Evolutionary conservation across 2,113 vertebrate genomes (phyloP).

Genomic region (Phrynosoma platyrhinos): DNA sequence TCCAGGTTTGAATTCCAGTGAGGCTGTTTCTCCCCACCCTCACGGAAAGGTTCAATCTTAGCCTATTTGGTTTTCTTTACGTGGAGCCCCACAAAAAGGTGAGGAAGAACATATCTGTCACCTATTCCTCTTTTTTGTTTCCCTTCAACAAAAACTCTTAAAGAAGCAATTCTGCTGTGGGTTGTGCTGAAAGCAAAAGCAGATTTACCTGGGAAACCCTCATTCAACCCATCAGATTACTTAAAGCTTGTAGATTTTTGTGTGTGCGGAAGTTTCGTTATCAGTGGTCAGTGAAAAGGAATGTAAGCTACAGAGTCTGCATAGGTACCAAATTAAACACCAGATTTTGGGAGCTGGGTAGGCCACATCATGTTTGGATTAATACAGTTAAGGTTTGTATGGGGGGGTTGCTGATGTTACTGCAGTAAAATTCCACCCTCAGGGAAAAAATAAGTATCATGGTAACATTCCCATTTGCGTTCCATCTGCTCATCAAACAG

Average conservation of each 20-base stretch:
- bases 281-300: not conserved
- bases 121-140: not conserved
- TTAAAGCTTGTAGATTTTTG: not conserved
- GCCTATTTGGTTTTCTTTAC: not conserved
- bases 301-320: slow-evolving; percentile 12
- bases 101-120: not conserved
- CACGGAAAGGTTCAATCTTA: not conserved
- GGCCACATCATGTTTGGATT: slow-evolving; percentile 5
- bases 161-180: not conserved
- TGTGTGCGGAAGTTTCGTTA: not conserved
- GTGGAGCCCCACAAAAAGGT: not conserved
- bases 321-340: slow-evolving; percentile 13
- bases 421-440: not conserved
- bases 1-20: not conserved
- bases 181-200: slow-evolving; percentile 3
- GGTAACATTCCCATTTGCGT: slow-evolving; percentile 66
- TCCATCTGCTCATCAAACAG: slow-evolving; percentile 66
- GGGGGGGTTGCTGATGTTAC: not conserved
- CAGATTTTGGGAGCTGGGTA: not conserved
- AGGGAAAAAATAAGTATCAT: slow-evolving; percentile 1
- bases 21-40: no score
- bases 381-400: slow-evolving; percentile 9
- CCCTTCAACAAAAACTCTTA: not conserved
- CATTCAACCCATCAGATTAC: not conserved
- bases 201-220: not conserved